Evolutionary conservation across 1,140 invertebrate genomes (phyloP).

Genomic region (Diplogasteroides magnus): DNA sequence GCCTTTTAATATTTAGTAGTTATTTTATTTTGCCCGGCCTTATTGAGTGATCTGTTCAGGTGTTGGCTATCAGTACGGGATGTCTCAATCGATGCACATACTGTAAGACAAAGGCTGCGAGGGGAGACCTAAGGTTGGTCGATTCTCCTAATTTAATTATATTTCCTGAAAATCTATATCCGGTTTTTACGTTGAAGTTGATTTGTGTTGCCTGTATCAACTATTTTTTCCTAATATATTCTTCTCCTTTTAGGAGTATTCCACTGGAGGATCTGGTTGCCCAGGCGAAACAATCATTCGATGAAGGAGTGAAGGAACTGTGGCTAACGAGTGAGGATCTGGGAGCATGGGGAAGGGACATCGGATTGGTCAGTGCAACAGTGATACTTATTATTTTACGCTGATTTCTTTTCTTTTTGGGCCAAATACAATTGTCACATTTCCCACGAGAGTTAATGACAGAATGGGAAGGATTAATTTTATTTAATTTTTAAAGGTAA

Average conservation of each 20-base stretch:
- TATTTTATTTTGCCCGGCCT: too few relatives aligned
- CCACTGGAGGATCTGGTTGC: neutral
- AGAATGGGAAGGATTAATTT: neutral
- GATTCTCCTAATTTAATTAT: too few relatives aligned
- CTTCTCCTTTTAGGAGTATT: neutral
- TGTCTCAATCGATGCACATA: conserved; percentile 98
- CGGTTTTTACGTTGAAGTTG: too few relatives aligned
- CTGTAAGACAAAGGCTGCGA: conserved; percentile 94
- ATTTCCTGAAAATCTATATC: too few relatives aligned
- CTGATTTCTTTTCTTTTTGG: too few relatives aligned
- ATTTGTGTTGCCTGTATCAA: too few relatives aligned
- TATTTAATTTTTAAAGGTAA: neutral
- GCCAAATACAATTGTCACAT: too few relatives aligned
- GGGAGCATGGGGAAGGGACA: conserved; percentile 90
- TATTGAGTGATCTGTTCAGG: too few relatives aligned
- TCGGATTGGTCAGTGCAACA: conserved; percentile 71
- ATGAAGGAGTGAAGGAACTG: conserved; percentile 65
- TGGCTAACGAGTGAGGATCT: conserved; percentile 98
- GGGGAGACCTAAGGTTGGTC: conserved; percentile 78
- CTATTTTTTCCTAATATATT: too few relatives aligned
- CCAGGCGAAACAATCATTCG: neutral
- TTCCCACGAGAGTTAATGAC: too few relatives aligned
- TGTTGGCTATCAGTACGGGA: conserved; percentile 93
- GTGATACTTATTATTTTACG: too few relatives aligned
- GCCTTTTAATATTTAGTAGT: too few relatives aligned